Conservation (phyloP, 2,113 vertebrate species). For the Apus apus region DNA sequence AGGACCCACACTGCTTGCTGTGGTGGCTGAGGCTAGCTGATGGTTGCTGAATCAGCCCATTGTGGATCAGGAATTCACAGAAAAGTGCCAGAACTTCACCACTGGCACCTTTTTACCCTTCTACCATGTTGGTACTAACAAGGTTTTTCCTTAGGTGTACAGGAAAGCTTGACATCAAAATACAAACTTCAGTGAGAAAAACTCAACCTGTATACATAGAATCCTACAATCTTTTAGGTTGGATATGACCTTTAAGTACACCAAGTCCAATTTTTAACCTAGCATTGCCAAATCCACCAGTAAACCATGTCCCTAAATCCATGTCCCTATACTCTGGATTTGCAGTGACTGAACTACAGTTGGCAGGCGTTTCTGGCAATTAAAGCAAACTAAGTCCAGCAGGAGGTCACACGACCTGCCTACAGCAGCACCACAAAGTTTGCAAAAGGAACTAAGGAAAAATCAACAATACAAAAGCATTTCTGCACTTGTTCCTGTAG, state of each 20-base stretch:
- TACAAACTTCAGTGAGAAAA: background rate
- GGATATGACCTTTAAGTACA: too few relatives aligned
- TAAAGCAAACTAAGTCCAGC: background rate
- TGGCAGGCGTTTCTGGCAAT: background rate
- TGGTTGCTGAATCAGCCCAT: background rate
- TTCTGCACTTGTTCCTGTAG: background rate
- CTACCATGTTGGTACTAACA: background rate
- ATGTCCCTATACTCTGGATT: background rate
- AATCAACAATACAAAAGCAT: background rate
- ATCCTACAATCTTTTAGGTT: too few relatives aligned
- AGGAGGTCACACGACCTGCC: background rate
- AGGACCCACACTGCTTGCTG: fast-evolving
- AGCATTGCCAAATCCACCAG: too few relatives aligned
- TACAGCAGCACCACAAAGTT: background rate
- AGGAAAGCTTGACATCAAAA: background rate
- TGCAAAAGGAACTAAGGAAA: background rate
- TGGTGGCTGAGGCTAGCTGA: background rate
- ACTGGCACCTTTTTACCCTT: background rate
- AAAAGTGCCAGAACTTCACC: background rate
- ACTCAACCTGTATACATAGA: background rate
- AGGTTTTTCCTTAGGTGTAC: background rate
- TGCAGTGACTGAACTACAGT: background rate
- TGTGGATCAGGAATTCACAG: fast-evolving
- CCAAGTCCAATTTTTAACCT: too few relatives aligned
- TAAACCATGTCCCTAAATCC: too few relatives aligned